Evolutionary conservation across 1,140 invertebrate genomes (phyloP).

Genomic region (Mizuhopecten yessoensis): DNA sequence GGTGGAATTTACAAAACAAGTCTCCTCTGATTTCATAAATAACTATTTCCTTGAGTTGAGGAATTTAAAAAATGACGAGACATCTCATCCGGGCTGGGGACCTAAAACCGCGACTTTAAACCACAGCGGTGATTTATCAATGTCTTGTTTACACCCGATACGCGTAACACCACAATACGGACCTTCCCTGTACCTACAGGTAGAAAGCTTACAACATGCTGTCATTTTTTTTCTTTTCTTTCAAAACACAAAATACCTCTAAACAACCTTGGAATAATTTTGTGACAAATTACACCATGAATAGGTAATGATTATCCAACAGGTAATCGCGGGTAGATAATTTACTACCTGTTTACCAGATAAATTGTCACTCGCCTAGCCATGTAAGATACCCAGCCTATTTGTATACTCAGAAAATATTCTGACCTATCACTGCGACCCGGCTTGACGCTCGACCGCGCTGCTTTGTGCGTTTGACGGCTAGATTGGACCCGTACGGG

Average conservation of each 20-base stretch:
- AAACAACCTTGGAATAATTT: slow-evolving; percentile 9
- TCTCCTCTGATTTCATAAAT: neutral
- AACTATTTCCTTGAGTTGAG: neutral
- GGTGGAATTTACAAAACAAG: neutral
- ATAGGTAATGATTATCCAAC: slow-evolving; percentile 11
- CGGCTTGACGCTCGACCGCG: slow-evolving; percentile 24
- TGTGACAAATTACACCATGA: slow-evolving; percentile 20
- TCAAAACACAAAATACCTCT: neutral
- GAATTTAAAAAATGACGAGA: neutral
- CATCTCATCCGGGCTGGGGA: neutral
- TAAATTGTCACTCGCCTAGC: neutral
- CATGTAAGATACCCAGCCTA: neutral
- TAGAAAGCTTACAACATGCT: neutral
- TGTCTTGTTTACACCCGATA: neutral
- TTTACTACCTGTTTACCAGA: slow-evolving; percentile 14
- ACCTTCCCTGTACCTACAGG: neutral
- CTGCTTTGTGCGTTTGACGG: neutral
- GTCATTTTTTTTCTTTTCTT: neutral
- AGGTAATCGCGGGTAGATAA: neutral
- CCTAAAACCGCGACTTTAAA: too few species aligned
- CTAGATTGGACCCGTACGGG: neutral
- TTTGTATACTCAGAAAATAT: slow-evolving; percentile 8
- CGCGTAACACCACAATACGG: neutral
- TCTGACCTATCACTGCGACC: slow-evolving; percentile 10
- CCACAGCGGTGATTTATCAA: neutral